phyloP scores from a whole-genome alignment of 2,113 vertebrate species.

The Euleptes europaea region DNA sequence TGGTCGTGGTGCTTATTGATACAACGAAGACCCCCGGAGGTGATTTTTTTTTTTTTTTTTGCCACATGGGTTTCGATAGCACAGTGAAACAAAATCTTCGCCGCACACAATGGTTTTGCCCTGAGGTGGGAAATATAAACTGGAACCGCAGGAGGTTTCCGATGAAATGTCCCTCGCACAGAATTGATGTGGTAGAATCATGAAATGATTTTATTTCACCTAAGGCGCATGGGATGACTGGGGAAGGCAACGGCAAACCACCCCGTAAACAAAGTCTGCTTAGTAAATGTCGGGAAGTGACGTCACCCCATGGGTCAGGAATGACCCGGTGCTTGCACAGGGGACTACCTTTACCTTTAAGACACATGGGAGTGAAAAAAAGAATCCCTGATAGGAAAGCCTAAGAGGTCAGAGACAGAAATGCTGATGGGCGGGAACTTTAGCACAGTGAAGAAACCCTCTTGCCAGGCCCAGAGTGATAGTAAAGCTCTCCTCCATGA shows the following conservation, averaged over 20 bases:
- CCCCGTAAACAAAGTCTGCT: too few relatives aligned
- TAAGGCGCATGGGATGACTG: neutral
- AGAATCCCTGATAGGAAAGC: neutral
- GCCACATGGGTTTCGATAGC: neutral
- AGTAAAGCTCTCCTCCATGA: neutral
- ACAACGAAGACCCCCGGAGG: neutral
- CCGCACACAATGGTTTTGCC: neutral
- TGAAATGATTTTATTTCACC: neutral
- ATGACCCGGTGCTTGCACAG: too few relatives aligned
- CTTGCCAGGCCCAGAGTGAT: neutral
- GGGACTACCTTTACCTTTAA: too few relatives aligned
- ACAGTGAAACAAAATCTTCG: neutral
- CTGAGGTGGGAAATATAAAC: neutral
- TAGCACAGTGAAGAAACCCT: constrained; percentile 45
- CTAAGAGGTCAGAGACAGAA: constrained; percentile 67
- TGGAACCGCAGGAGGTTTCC: neutral
- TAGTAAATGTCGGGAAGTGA: too few relatives aligned
- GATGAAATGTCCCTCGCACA: neutral
- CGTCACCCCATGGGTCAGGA: too few relatives aligned
- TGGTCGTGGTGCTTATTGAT: neutral
- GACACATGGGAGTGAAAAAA: neutral
- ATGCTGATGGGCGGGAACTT: constrained; percentile 66
- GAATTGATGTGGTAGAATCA: neutral
- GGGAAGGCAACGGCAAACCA: too few relatives aligned
- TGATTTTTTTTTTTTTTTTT: too few relatives aligned